These are phyloP conservation scores for Petrosia ficiformis DNA, from an alignment of 37 sponge, comb jelly and placozoan species.

Conservation along the genomic window DNA sequence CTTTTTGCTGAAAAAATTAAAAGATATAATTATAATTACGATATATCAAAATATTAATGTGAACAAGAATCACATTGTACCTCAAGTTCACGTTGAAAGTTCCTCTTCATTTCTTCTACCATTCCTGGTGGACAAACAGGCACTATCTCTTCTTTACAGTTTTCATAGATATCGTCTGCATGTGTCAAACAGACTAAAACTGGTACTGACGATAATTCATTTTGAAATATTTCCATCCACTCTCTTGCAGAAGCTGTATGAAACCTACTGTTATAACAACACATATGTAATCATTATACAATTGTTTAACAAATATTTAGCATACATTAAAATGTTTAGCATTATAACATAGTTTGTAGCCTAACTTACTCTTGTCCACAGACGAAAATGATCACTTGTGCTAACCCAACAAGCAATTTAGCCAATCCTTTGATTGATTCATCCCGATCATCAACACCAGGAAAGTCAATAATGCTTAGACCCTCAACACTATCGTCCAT, in stretches of 20 bases:
- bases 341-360: background rate
- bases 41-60: background rate
- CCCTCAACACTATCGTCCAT: constrained; percentile 15
- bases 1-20: background rate
- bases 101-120: background rate
- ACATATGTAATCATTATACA: no score
- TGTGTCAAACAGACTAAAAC: constrained; percentile 56
- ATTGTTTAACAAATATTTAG: background rate
- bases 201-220: constrained; percentile 24
- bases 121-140: background rate
- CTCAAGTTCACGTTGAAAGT: background rate
- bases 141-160: background rate
- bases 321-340: background rate
- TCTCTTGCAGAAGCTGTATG: constrained; percentile 29
- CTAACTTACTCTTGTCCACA: constrained; percentile 39
- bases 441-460: constrained; percentile 48
- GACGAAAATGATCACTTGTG: constrained; percentile 34
- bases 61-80: background rate
- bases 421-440: constrained; percentile 14
- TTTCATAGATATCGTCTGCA: constrained; percentile 61
- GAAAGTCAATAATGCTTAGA: constrained; percentile 46
- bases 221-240: constrained; percentile 34
- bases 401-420: constrained; percentile 14
- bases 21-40: background rate
- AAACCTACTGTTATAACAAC: constrained; percentile 27